Percentiles rank a stretch among this genome's conserved stretches.
Evolutionary conservation across 2,888 invertebrate genomes (phyloP).

Genomic region (Thereva unica): DNA sequence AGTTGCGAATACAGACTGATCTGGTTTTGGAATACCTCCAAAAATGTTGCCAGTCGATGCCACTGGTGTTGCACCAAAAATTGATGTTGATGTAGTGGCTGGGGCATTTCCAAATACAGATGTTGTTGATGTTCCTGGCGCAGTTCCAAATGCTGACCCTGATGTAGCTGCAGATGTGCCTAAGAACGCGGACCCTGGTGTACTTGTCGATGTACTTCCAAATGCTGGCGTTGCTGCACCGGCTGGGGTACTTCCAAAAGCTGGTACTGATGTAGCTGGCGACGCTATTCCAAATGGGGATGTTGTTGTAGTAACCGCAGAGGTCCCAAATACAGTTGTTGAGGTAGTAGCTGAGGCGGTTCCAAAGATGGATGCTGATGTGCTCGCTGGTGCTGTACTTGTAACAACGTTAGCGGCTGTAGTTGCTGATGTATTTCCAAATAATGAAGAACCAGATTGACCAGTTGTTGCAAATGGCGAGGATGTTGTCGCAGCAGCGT

Average conservation of each 20-base stretch:
- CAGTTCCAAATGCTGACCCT: constrained; percentile 32
- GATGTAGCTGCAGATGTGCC: constrained; percentile 14
- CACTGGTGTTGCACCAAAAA: constrained; percentile 1
- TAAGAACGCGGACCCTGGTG: constrained; percentile 34
- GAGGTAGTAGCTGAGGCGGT: constrained; percentile 30
- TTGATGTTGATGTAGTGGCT: constrained; percentile 37
- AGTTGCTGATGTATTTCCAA: constrained; percentile 1
- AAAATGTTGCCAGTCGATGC: constrained; percentile 47
- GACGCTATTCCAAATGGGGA: neutral
- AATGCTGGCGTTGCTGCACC: neutral
- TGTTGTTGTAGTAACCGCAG: neutral
- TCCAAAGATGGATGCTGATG: neutral
- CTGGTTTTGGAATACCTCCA: constrained; percentile 53
- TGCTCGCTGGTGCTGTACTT: constrained; percentile 1
- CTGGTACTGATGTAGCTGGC: neutral
- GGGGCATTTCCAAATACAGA: constrained; percentile 25
- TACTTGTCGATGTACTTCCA: constrained; percentile 4
- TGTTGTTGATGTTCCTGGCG: constrained; percentile 29
- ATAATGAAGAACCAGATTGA: neutral
- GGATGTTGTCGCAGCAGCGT: constrained; percentile 9
- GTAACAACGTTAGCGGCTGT: constrained; percentile 1
- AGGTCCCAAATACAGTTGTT: neutral
- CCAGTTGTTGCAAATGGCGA: neutral
- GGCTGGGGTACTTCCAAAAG: neutral
- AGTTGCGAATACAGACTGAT: constrained; percentile 49